These are phyloP conservation scores for Hypotaenidia okinawae DNA, from an alignment of 2,797 vertebrate genomes.

Conservation along the genomic window DNA sequence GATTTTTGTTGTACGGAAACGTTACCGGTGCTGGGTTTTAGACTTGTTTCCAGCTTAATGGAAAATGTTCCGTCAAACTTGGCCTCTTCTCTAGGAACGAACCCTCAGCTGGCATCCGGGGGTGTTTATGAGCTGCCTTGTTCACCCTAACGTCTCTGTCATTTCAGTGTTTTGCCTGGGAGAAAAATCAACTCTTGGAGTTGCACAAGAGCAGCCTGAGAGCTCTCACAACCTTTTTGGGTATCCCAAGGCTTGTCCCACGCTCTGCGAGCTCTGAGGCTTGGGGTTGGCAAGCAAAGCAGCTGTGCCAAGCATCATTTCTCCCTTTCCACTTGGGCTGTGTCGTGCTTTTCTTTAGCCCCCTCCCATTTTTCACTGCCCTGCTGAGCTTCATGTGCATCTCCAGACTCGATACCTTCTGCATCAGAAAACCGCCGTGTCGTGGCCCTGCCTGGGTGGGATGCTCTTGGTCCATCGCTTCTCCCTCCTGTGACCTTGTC, in stretches of 20 bases:
- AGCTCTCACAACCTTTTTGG: not conserved
- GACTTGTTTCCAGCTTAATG: not conserved
- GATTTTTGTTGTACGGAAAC: not conserved
- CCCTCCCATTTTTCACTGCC: not conserved
- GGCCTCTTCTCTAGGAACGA: not conserved
- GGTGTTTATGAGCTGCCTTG: not conserved
- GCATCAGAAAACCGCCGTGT: fast-evolving
- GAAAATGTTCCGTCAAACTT: conserved; percentile 24
- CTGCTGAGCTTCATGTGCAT: fast-evolving
- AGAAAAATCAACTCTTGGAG: not conserved
- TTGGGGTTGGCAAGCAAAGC: not conserved
- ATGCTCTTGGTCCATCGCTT: not conserved
- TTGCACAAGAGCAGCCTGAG: not conserved
- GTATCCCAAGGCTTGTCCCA: not conserved
- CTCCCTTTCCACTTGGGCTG: not conserved
- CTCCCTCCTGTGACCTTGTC: not conserved
- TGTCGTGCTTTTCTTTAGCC: not conserved
- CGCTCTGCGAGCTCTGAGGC: not conserved
- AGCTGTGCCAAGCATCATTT: fast-evolving
- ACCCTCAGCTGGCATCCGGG: fast-evolving
- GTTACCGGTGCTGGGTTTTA: not conserved
- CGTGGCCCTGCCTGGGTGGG: fast-evolving
- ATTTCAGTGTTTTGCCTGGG: not conserved
- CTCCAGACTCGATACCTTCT: fast-evolving
- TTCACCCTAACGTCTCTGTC: fast-evolving